phyloP scores from a whole-genome alignment of 2,888 invertebrate genomes.

The Odontocolon sp. region DNA sequence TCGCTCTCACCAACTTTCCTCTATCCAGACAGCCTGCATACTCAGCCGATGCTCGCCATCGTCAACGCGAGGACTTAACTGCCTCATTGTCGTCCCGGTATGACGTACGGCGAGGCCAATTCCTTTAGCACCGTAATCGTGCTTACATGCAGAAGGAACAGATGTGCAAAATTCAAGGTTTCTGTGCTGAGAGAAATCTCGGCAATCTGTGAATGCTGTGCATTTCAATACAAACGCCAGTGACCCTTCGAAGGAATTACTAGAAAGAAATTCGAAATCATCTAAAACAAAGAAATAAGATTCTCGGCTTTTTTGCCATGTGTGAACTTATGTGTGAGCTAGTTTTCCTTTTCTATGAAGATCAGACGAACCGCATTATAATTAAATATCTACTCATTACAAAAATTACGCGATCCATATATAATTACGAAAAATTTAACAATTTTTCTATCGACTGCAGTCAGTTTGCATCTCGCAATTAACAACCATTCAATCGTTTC shows the following conservation, averaged over 20 bases:
- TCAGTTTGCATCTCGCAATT: too few relatives aligned
- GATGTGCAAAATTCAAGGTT: constrained; percentile 78
- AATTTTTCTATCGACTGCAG: too few relatives aligned
- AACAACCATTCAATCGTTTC: not conserved
- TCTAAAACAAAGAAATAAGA: not conserved
- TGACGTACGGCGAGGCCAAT: constrained; percentile 54
- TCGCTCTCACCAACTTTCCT: constrained; percentile 47
- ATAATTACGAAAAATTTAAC: too few relatives aligned
- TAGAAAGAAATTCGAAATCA: constrained; percentile 27
- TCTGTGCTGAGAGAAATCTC: constrained; percentile 61
- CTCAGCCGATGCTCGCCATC: constrained; percentile 73
- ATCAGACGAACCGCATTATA: too few relatives aligned
- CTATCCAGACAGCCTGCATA: constrained; percentile 72
- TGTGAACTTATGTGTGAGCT: not conserved
- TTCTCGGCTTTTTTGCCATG: not conserved
- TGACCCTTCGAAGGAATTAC: constrained; percentile 29
- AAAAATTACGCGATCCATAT: too few relatives aligned
- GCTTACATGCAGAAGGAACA: constrained; percentile 68
- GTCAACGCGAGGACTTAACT: constrained; percentile 75
- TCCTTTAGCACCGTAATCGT: constrained; percentile 62
- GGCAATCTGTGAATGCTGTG: constrained; percentile 31
- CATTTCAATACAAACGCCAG: constrained; percentile 36
- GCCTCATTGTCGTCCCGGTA: constrained; percentile 76
- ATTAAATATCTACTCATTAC: too few relatives aligned
- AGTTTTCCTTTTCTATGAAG: not conserved